Conservation (phyloP, 2,797 vertebrate genomes). For the Tangara arthus region DNA sequence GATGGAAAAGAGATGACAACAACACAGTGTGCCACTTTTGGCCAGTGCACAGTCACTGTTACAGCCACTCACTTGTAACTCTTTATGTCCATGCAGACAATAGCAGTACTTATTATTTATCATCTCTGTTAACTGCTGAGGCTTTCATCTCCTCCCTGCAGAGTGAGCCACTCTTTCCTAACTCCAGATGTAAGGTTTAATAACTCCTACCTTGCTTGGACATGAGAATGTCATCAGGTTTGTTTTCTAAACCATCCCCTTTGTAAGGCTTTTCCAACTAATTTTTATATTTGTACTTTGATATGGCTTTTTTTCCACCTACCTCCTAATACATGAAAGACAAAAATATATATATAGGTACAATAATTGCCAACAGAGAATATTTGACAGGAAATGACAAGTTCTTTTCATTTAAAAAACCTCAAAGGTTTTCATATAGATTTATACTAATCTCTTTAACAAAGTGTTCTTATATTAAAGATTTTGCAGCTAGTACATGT, state of each 20-base stretch:
- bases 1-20: neutral
- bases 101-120: neutral
- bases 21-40: neutral
- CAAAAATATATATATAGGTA: neutral
- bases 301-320: neutral
- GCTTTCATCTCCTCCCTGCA: neutral
- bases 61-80: neutral
- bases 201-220: neutral
- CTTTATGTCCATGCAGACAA: neutral
- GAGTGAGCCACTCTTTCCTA: neutral
- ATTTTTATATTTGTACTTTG: slow-evolving; percentile 13
- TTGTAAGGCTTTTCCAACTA: neutral
- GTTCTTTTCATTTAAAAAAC: neutral
- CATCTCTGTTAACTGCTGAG: neutral
- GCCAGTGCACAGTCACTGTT: neutral
- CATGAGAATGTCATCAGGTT: neutral
- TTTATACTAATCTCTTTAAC: neutral
- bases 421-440: neutral
- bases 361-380: neutral
- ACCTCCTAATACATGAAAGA: neutral
- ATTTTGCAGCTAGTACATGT: neutral
- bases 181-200: neutral
- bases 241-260: neutral
- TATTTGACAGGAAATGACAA: neutral
- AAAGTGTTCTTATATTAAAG: neutral